Conservation (phyloP, 2,888 invertebrate species). For the Carcina quercana region DNA sequence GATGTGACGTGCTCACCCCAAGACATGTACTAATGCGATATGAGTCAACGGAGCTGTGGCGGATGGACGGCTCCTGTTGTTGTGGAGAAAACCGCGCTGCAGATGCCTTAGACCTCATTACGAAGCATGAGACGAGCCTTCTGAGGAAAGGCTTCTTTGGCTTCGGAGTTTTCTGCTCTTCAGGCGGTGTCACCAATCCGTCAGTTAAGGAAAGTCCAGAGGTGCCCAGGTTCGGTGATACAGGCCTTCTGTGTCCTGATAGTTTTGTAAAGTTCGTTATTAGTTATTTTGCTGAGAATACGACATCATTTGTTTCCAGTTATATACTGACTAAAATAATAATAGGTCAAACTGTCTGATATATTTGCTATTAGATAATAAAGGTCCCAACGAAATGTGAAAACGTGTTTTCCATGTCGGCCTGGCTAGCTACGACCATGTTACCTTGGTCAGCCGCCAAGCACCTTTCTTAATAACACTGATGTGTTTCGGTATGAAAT, state of each 20-base stretch:
- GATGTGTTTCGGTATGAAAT: too few relatives aligned
- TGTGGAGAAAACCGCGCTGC: conserved; percentile 19
- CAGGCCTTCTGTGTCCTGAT: conserved; percentile 41
- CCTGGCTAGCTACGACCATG: too few relatives aligned
- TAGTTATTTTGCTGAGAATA: too few relatives aligned
- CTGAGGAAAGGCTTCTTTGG: conserved; percentile 45
- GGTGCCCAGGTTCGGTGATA: conserved; percentile 53
- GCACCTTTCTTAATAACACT: too few relatives aligned
- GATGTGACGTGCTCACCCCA: conserved; percentile 50
- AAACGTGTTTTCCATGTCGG: too few relatives aligned
- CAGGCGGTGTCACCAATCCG: conserved; percentile 13
- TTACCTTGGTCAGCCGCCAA: too few relatives aligned
- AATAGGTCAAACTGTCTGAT: too few relatives aligned
- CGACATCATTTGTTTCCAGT: too few relatives aligned
- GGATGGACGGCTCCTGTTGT: conserved; percentile 9
- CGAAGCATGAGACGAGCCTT: conserved; percentile 52
- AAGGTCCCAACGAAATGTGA: too few relatives aligned
- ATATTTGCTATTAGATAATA: too few relatives aligned
- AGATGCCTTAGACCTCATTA: conserved; percentile 39
- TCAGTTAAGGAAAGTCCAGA: conserved; percentile 29
- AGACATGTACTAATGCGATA: conserved; percentile 54
- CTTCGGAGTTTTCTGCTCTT: conserved; percentile 24
- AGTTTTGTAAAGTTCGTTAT: too few relatives aligned
- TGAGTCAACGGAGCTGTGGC: conserved; percentile 45
- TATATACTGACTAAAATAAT: too few relatives aligned